Conservation (phyloP, 2,888 invertebrate genomes). For the Apodemia duryi region DNA sequence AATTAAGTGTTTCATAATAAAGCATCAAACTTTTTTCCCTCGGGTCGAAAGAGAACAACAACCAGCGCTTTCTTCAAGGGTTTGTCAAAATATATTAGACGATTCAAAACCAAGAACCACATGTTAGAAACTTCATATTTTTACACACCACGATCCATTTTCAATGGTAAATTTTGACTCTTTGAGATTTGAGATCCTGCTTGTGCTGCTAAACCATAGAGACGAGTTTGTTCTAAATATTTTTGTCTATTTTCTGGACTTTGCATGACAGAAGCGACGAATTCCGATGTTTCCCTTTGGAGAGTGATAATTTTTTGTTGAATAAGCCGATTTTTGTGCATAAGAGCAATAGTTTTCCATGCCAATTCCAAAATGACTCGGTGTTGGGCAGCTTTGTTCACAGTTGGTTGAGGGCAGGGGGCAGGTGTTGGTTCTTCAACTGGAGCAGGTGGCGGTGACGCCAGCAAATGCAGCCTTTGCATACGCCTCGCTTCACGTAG, state of each 20-base stretch:
- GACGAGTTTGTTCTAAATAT: conserved; percentile 50
- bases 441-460: conserved; percentile 37
- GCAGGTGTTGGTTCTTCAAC: conserved; percentile 35
- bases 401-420: conserved; percentile 34
- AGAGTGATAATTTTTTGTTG: conserved; percentile 80
- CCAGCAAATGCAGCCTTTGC: conserved; percentile 48
- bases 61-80: background rate
- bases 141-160: conserved; percentile 38
- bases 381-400: conserved; percentile 54
- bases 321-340: conserved; percentile 80
- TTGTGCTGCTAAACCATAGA: conserved; percentile 34
- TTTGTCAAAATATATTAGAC: background rate
- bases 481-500: conserved; percentile 60
- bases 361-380: conserved; percentile 81
- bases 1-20: conserved; percentile 14
- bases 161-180: conserved; percentile 40
- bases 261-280: conserved; percentile 78
- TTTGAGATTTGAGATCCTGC: conserved; percentile 31
- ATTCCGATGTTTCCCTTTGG: conserved; percentile 81
- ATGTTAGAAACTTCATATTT: background rate
- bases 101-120: background rate
- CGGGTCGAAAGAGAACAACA: background rate
- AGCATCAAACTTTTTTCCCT: background rate
- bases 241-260: conserved; percentile 66
- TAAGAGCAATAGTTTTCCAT: conserved; percentile 80